These are phyloP conservation scores for Pinctada fucata DNA, from an alignment of 2,888 invertebrate species.

Conservation along the genomic window DNA sequence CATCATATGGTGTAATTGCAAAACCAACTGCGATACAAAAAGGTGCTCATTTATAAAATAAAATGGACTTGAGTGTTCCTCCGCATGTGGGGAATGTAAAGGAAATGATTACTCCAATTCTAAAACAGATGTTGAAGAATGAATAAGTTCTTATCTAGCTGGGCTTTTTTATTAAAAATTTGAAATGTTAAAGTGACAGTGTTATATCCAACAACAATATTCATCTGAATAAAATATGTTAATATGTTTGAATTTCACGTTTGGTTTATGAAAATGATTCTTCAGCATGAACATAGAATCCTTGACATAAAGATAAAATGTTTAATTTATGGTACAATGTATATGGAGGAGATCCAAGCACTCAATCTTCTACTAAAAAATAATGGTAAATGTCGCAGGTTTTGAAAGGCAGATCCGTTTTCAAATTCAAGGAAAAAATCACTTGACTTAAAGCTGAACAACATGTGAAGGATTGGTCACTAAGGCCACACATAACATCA, in stretches of 20 bases:
- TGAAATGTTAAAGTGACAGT: background rate
- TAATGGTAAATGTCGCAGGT: background rate
- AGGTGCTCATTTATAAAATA: background rate
- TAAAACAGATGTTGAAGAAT: background rate
- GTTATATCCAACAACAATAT: no score
- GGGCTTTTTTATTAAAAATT: background rate
- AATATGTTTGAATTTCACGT: no score
- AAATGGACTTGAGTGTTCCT: constrained; percentile 6
- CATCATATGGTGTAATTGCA: constrained; percentile 1
- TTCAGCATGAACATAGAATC: constrained; percentile 2
- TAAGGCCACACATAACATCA: no score
- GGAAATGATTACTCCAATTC: background rate
- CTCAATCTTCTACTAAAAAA: background rate
- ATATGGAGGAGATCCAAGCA: no score
- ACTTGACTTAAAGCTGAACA: no score
- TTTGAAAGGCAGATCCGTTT: background rate
- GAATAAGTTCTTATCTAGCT: background rate
- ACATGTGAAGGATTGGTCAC: no score
- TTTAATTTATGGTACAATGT: background rate
- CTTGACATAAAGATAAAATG: background rate
- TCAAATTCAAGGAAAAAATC: background rate
- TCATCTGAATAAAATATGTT: no score
- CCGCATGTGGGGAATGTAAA: constrained; percentile 2
- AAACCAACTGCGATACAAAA: constrained; percentile 8
- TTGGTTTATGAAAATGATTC: no score